Evolutionary conservation across 2,888 invertebrate species (phyloP).

Genomic region (Agriopis leucophaearia): DNA sequence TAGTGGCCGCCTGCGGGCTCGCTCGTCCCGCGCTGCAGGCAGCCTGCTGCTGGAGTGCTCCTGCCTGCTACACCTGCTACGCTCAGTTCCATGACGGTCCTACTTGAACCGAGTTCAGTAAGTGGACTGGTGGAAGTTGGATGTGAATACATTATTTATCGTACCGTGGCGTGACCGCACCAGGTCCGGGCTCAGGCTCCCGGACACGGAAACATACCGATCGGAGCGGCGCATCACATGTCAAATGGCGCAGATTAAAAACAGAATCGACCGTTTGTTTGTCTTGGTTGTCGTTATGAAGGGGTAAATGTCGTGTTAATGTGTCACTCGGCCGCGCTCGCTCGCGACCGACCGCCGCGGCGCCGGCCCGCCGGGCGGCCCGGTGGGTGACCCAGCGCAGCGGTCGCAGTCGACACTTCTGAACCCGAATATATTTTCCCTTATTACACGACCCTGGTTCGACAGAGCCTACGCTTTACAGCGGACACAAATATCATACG

Average conservation of each 20-base stretch:
- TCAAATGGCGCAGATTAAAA: constrained; percentile 10
- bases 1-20: too few species aligned
- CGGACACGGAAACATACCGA: not conserved
- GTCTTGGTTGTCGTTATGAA: not conserved
- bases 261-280: not conserved
- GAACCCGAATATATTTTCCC: not conserved
- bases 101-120: too few species aligned
- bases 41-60: too few species aligned
- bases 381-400: not conserved
- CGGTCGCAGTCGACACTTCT: too few species aligned
- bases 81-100: too few species aligned
- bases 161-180: too few species aligned
- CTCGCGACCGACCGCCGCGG: not conserved
- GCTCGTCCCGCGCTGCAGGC: too few species aligned
- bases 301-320: not conserved
- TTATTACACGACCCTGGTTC: not conserved
- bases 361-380: too few species aligned
- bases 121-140: too few species aligned
- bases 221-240: not conserved
- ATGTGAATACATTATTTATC: too few species aligned
- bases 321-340: not conserved
- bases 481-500: constrained; percentile 6
- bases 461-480: constrained; percentile 2
- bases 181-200: too few species aligned
- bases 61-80: too few species aligned